phyloP scores from a whole-genome alignment of 2,797 vertebrate genomes.

The Notamacropus eugenii region DNA sequence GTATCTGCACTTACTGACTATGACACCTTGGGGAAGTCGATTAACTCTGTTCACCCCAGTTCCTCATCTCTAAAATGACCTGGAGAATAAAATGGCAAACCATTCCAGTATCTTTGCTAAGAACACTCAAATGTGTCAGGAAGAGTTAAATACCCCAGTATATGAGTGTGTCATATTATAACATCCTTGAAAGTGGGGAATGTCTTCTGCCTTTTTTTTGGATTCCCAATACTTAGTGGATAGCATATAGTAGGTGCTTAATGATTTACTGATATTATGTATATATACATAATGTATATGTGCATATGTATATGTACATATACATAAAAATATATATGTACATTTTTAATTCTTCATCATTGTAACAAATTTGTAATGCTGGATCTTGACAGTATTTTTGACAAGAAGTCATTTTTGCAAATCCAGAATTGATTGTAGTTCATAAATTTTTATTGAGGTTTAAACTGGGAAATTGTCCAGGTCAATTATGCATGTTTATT shows the following conservation, averaged over 20 bases:
- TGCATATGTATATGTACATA: no score
- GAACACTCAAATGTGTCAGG: background rate
- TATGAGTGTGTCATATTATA: background rate
- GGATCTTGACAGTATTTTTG: no score
- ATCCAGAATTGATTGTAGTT: background rate
- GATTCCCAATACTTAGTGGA: background rate
- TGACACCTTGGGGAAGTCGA: no score
- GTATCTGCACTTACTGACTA: background rate
- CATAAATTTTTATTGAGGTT: background rate
- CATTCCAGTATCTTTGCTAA: background rate
- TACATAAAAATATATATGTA: background rate
- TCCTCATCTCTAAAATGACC: background rate
- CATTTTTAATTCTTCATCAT: background rate
- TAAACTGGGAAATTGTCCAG: background rate
- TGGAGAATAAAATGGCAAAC: background rate
- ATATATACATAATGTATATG: no score
- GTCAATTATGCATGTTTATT: background rate
- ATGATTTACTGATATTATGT: background rate
- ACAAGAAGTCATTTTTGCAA: background rate
- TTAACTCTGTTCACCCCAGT: background rate
- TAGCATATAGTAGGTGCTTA: background rate
- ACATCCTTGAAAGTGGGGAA: background rate
- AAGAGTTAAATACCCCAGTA: background rate
- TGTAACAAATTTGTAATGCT: background rate
- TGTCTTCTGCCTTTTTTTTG: background rate